Percentiles rank a stretch among this genome's conserved stretches.
These are phyloP conservation scores for Drosophila monieri DNA, from an alignment of 2,888 invertebrate genomes.

Conservation along the genomic window DNA sequence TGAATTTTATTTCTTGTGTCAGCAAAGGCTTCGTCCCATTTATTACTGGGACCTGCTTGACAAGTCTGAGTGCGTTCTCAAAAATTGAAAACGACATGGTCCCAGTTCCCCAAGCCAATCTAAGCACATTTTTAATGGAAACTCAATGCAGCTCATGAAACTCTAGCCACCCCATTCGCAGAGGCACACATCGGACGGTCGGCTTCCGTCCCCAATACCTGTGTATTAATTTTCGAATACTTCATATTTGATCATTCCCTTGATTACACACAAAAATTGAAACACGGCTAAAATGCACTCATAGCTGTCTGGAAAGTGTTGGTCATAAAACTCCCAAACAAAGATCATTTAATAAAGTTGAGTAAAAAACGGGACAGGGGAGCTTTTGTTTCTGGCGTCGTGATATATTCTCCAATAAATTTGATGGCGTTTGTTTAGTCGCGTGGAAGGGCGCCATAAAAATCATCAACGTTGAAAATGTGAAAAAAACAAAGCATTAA, in stretches of 20 bases:
- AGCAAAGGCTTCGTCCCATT: not conserved
- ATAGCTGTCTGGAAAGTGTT: not conserved
- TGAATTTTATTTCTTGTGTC: too few relatives aligned
- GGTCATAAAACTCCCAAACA: constrained; percentile 8
- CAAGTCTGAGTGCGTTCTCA: constrained; percentile 21
- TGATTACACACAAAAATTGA: constrained; percentile 14
- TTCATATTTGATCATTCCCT: constrained; percentile 4
- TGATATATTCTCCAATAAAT: constrained; percentile 58
- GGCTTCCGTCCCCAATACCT: constrained; percentile 8
- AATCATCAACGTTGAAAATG: constrained; percentile 56
- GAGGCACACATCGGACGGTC: too few relatives aligned
- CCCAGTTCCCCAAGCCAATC: constrained; percentile 29
- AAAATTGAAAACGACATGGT: constrained; percentile 32
- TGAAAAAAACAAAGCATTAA: constrained; percentile 29
- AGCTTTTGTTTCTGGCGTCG: constrained; percentile 24
- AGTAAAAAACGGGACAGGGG: constrained; percentile 40
- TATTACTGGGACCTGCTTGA: constrained; percentile 14
- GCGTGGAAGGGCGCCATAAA: constrained; percentile 67
- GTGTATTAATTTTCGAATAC: constrained; percentile 23
- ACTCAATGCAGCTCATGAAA: constrained; percentile 23
- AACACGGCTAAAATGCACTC: constrained; percentile 11
- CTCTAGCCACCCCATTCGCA: constrained; percentile 10
- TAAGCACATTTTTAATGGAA: constrained; percentile 32
- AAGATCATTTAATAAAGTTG: constrained; percentile 34
- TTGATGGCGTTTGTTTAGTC: constrained; percentile 67